phyloP scores from a whole-genome alignment of 2,797 vertebrate genomes.

The Pantherophis alleghaniensis region DNA sequence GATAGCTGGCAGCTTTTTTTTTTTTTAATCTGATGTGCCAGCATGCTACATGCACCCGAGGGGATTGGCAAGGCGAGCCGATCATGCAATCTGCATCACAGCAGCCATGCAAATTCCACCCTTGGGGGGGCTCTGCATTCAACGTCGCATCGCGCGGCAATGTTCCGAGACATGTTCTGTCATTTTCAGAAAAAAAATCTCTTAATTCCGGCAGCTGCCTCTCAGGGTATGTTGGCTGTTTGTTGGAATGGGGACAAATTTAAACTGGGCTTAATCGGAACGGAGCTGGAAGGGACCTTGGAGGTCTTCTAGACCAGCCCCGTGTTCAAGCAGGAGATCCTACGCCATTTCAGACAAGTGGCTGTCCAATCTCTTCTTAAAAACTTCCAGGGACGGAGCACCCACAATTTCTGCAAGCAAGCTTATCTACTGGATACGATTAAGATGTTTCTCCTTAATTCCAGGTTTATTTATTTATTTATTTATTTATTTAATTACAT shows the following conservation, averaged over 20 bases:
- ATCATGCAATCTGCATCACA: not conserved
- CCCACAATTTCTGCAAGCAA: too few relatives aligned
- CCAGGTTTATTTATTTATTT: too few relatives aligned
- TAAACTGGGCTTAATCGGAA: not conserved
- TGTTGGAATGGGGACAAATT: not conserved
- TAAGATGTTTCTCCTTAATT: too few relatives aligned
- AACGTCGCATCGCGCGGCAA: accelerated
- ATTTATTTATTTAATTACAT: too few relatives aligned
- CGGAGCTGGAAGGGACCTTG: not conserved
- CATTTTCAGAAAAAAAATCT: not conserved
- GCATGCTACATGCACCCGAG: not conserved
- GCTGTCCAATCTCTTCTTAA: too few relatives aligned
- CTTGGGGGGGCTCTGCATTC: not conserved
- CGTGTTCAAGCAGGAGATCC: too few relatives aligned
- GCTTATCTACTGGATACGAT: too few relatives aligned
- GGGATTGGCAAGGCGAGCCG: not conserved
- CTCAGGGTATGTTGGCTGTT: not conserved
- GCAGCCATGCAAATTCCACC: not conserved
- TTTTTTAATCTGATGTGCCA: not conserved
- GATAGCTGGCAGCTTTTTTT: constrained; percentile 48
- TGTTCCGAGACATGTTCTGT: not conserved
- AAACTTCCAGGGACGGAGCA: too few relatives aligned
- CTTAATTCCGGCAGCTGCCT: not conserved
- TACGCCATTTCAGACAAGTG: too few relatives aligned
- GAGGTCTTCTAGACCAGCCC: not conserved